These are phyloP conservation scores for Phenganax stokvisi DNA, from an alignment of 92 coral and sea anemone genomes.

Conservation along the genomic window DNA sequence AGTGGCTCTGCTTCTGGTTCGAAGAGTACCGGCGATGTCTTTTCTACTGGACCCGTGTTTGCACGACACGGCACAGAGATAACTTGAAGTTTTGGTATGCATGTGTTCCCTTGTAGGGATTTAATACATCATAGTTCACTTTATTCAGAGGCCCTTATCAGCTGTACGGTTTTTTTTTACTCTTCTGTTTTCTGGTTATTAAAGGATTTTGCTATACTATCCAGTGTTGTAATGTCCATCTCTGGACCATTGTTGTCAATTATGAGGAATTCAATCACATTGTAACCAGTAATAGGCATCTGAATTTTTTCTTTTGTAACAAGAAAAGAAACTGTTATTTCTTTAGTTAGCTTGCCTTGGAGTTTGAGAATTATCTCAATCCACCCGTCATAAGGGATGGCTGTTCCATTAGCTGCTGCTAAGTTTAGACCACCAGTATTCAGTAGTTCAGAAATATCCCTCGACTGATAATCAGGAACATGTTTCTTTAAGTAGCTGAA, in stretches of 20 bases:
- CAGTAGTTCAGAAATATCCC: conserved; percentile 40
- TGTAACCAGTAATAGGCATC: no score
- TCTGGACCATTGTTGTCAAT: not conserved
- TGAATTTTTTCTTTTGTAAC: not conserved
- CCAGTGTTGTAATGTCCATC: not conserved
- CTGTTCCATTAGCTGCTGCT: conserved; percentile 45
- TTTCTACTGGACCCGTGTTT: conserved; percentile 21
- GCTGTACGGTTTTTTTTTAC: not conserved
- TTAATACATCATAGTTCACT: conserved; percentile 9
- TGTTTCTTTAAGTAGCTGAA: conserved; percentile 22
- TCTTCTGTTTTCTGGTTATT: not conserved
- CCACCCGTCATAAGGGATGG: conserved; percentile 3
- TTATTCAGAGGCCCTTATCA: not conserved
- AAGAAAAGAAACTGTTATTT: conserved; percentile 47
- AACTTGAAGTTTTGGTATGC: not conserved
- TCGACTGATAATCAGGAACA: not conserved
- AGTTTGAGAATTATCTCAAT: conserved; percentile 50
- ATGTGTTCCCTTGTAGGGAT: not conserved
- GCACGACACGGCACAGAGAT: conserved; percentile 24
- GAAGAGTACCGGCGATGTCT: conserved; percentile 17
- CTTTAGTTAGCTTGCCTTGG: conserved; percentile 20
- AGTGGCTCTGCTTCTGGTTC: conserved; percentile 24
- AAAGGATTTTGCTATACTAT: not conserved
- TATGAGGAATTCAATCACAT: no score
- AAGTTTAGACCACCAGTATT: conserved; percentile 25